Percentiles rank a stretch among this genome's conserved stretches.
Evolutionary conservation across 1,140 invertebrate species (phyloP).

Genomic region (Drosophila pseudoananassae): DNA sequence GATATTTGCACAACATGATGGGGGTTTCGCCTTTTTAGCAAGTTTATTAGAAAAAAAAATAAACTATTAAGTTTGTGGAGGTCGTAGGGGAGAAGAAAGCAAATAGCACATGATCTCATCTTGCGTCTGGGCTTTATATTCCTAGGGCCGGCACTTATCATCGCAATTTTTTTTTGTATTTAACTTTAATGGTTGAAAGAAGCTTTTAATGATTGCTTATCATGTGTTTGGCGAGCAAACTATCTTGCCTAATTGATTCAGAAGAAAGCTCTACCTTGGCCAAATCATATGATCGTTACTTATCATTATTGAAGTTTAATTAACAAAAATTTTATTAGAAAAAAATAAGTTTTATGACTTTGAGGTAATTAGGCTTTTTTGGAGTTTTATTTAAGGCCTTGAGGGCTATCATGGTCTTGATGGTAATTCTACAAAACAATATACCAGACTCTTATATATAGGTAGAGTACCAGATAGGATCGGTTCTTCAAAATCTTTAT

Average conservation of each 20-base stretch:
- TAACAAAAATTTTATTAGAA: conserved; percentile 20
- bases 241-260: conserved; percentile 32
- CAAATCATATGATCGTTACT: conserved; percentile 32
- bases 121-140: conserved; percentile 18
- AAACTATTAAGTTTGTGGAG: conserved; percentile 46
- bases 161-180: conserved; percentile 10
- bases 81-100: neutral
- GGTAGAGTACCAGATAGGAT: too few species aligned
- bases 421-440: too few species aligned
- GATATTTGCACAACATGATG: conserved; percentile 61
- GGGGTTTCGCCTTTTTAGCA: conserved; percentile 43
- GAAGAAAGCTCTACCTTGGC: conserved; percentile 17
- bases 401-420: too few species aligned
- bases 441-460: too few species aligned
- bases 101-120: conserved; percentile 64
- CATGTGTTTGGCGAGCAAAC: conserved; percentile 4
- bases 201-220: conserved; percentile 28
- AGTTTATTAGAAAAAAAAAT: conserved; percentile 39
- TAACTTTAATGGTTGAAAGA: conserved; percentile 9
- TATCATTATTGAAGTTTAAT: conserved; percentile 33
- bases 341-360: conserved; percentile 24
- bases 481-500: too few species aligned
- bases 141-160: conserved; percentile 29
- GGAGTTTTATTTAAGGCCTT: too few species aligned
- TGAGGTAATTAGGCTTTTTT: neutral